A percentile compares a stretch with the other conserved stretches of the same genome.
Evolutionary conservation across 2,888 invertebrate species (phyloP).

Genomic region (Rotaria macrura): DNA sequence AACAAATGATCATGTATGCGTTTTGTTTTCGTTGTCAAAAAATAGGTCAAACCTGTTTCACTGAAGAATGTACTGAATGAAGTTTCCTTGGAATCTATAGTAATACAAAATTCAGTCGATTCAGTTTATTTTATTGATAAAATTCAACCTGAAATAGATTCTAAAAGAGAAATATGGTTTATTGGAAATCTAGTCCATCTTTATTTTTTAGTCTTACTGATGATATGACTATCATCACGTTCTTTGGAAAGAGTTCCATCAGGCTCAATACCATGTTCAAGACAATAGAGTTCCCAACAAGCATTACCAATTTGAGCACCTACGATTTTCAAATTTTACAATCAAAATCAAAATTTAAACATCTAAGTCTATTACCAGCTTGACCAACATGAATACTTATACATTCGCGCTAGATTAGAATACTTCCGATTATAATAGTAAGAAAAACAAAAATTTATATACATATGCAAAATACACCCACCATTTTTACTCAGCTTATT

Average conservation of each 20-base stretch:
- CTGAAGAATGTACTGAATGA: slow-evolving; percentile 34
- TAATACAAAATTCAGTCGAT: background rate
- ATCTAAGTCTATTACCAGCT: background rate
- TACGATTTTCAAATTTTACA: background rate
- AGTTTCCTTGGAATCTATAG: slow-evolving; percentile 3
- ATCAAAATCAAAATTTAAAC: background rate
- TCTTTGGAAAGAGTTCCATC: slow-evolving; percentile 22
- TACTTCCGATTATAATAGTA: background rate
- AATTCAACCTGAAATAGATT: background rate
- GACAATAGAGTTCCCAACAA: slow-evolving; percentile 56
- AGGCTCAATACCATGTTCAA: slow-evolving; percentile 53
- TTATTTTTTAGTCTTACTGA: background rate
- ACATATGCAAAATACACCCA: background rate
- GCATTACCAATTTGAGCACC: slow-evolving; percentile 54
- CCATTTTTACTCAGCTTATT: background rate
- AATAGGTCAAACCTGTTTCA: slow-evolving; percentile 7
- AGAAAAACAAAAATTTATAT: background rate
- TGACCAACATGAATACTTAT: background rate
- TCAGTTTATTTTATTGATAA: no score
- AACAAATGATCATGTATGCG: no score
- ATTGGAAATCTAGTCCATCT: background rate
- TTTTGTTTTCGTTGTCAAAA: no score
- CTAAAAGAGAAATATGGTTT: background rate
- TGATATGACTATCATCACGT: background rate
- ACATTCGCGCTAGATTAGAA: background rate